Evolutionary conservation across 2,888 invertebrate species (phyloP), one percentile per base, ranked within the genome.

Genomic region (Arctia plantaginis): DNA sequence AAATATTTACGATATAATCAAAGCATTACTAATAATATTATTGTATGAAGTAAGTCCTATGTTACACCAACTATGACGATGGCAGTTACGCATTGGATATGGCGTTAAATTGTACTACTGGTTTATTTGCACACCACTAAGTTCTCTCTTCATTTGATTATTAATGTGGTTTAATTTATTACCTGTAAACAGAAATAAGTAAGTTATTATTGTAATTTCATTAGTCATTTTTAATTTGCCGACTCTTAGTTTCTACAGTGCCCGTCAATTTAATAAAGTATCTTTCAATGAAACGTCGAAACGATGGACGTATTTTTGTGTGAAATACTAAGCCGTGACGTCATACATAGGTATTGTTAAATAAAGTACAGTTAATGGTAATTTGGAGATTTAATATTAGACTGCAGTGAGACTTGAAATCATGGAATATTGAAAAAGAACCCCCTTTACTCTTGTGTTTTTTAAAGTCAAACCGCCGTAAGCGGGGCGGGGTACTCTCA

Each of bases 31-130:
- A 30, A 23, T 44, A 55, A 62, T 62, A 20, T n/a, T 44, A 66
- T 23, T 7, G 47, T 47, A 70, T 73, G 74, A 77, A 15, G 66
- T 76, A 71, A 55, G 64, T 70, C 20, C 59, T 74, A 67, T 64
- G 33, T 33, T 73, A 41, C 70, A 33, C 35, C 8, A 10, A 47
- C n/a, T 74, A 69, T 77, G 77, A 75, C 66, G 73, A 77, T 89
- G 91, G 90, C 92, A 91, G 92, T 91, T 89, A 88, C 82, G 84
- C 85, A 86, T 87, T 82, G 87, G 94, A 95, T 95, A 94, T 94
- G 94, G 91, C 91, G 86, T 88, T 87, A 87, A 27, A 88, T 94
- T 94, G 94, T 94, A 94, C 94, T 94, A 93, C 87, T 84, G 89
- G 91, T 92, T 90, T 88, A 85, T 85, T 86, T 88, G 83, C 83